Conservation (phyloP, 2,888 invertebrate species). For the Amphipoea oculea region DNA sequence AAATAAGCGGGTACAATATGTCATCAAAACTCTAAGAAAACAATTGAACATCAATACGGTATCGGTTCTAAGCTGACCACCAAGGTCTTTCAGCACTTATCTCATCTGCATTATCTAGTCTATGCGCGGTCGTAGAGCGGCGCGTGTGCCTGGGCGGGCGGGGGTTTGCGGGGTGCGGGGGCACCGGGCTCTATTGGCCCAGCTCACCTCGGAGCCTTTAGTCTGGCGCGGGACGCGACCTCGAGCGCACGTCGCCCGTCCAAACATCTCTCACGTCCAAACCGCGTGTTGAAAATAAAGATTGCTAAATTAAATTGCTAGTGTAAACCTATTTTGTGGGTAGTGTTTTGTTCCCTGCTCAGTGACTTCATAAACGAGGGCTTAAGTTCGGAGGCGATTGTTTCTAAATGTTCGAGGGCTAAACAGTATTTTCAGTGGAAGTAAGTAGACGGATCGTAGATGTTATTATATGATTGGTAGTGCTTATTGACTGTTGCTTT, state of each 20-base stretch:
- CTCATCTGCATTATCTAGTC: conserved; percentile 75
- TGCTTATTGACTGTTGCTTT: conserved; percentile 66
- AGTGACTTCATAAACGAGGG: conserved; percentile 68
- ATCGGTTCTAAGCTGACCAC: conserved; percentile 56
- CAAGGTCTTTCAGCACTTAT: conserved; percentile 69
- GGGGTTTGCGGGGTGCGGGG: conserved; percentile 70
- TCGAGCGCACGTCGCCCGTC: conserved; percentile 69
- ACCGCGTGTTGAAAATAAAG: conserved; percentile 81
- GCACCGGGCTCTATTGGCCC: conserved; percentile 76
- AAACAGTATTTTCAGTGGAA: conserved; percentile 66
- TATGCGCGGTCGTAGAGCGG: conserved; percentile 73
- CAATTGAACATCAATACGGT: conserved; percentile 33
- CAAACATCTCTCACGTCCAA: conserved; percentile 60
- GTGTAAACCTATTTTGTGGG: conserved; percentile 66
- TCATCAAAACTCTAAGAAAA: conserved; percentile 17
- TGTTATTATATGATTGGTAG: conserved; percentile 64
- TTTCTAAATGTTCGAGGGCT: conserved; percentile 47
- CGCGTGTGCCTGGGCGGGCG: conserved; percentile 82
- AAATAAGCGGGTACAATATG: not conserved
- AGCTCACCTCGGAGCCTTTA: conserved; percentile 82
- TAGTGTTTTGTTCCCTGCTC: conserved; percentile 70
- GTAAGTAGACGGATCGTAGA: conserved; percentile 62
- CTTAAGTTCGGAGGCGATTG: conserved; percentile 43
- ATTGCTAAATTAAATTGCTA: conserved; percentile 82
- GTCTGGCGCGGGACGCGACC: conserved; percentile 77